Percentiles rank a stretch among this genome's conserved stretches.
These are phyloP conservation scores for Polydrusus cervinus DNA, from an alignment of 2,888 invertebrate genomes.

Conservation along the genomic window DNA sequence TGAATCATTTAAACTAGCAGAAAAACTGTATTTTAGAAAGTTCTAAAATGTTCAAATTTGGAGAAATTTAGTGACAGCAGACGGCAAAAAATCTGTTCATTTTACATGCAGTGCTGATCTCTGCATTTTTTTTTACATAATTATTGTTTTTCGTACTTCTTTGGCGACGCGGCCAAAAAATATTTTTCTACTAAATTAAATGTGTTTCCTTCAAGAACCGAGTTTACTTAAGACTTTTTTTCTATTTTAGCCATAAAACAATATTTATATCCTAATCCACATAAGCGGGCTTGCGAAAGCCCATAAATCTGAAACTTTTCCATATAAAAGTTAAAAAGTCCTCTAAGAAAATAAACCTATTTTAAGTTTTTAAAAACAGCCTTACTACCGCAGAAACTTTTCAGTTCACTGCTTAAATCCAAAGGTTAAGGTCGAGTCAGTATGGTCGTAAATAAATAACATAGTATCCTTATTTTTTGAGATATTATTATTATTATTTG, in stretches of 20 bases:
- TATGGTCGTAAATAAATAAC: neutral
- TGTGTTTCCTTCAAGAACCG: neutral
- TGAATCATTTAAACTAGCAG: too few relatives aligned
- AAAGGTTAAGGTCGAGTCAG: constrained; percentile 13
- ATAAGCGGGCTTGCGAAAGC: neutral
- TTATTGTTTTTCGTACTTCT: too few relatives aligned
- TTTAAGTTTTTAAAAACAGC: constrained; percentile 20
- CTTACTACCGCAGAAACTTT: neutral
- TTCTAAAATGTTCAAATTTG: too few relatives aligned
- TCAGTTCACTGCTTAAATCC: neutral
- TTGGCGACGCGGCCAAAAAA: too few relatives aligned
- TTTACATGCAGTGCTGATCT: too few relatives aligned
- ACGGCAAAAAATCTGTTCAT: too few relatives aligned
- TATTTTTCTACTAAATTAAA: neutral
- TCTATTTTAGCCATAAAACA: constrained; percentile 1
- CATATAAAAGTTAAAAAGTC: constrained; percentile 31
- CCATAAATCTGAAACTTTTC: constrained; percentile 23
- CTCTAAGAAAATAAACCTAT: constrained; percentile 24
- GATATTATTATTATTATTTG: too few relatives aligned
- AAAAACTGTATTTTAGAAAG: too few relatives aligned
- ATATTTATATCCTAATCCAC: constrained; percentile 12
- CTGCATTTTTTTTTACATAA: too few relatives aligned
- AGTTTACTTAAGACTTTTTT: neutral
- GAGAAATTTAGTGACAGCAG: too few relatives aligned
- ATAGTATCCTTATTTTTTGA: neutral